Evolutionary conservation across 2,113 vertebrate genomes (phyloP).

Genomic region (Vidua chalybeata): DNA sequence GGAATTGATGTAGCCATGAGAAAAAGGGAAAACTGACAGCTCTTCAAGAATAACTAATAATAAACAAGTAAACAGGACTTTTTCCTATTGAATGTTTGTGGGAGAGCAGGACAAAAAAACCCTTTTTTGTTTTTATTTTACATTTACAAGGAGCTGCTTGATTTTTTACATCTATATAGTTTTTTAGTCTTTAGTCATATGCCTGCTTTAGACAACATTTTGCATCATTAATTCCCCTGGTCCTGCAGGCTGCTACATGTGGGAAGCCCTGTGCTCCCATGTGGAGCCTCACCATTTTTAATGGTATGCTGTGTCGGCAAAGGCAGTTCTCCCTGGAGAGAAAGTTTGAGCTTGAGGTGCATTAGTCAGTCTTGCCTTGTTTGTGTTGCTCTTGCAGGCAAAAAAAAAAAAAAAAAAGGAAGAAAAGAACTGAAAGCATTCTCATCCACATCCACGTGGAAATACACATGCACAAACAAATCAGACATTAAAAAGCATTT

Average conservation of each 20-base stretch:
- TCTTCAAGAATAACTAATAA: background rate
- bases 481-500: background rate
- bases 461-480: background rate
- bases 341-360: background rate
- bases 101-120: background rate
- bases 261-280: background rate
- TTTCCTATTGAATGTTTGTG: background rate
- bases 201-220: background rate
- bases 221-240: background rate
- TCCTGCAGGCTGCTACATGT: background rate
- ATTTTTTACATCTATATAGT: background rate
- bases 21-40: constrained; percentile 24
- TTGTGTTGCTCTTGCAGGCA: background rate
- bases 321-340: background rate
- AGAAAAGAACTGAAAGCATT: background rate
- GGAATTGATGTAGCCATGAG: background rate
- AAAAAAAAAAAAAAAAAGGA: background rate
- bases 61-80: background rate
- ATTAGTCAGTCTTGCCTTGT: constrained; percentile 17
- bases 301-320: background rate
- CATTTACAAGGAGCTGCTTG: background rate
- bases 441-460: background rate
- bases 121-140: background rate
- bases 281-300: background rate
- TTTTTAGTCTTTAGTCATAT: background rate